Percentiles rank a stretch among this genome's conserved stretches.
Conservation (phyloP, 2,113 vertebrate species). For the Rhabdornis inornatus region DNA sequence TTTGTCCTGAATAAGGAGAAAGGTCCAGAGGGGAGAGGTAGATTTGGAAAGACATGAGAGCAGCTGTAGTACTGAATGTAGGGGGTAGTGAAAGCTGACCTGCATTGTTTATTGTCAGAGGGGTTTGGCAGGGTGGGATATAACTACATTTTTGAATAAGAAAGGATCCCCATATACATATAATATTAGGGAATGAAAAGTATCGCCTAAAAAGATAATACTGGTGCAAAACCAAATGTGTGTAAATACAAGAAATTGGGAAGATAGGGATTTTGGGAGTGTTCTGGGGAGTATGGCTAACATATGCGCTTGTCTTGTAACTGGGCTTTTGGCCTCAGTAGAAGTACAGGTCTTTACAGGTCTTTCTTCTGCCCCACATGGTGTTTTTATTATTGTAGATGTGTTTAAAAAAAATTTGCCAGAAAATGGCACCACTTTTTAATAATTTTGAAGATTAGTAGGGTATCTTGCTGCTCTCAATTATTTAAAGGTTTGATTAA, state of each 20-base stretch:
- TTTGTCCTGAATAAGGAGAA: not conserved
- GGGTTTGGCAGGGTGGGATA: not conserved
- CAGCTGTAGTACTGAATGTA: not conserved
- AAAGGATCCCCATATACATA: accelerated
- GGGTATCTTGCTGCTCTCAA: not conserved
- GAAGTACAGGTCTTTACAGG: not conserved
- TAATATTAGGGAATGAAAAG: not conserved
- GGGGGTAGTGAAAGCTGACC: not conserved
- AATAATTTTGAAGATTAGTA: not conserved
- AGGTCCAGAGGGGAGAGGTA: not conserved
- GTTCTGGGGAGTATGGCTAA: not conserved
- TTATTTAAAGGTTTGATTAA: not conserved
- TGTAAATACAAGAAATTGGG: accelerated
- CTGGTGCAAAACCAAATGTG: not conserved
- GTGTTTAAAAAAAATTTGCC: not conserved
- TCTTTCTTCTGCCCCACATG: not conserved
- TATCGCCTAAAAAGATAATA: not conserved
- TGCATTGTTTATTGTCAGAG: not conserved
- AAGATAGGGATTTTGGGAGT: not conserved
- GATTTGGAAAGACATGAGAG: not conserved
- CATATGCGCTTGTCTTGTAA: not conserved
- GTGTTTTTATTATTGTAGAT: not conserved
- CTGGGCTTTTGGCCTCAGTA: not conserved
- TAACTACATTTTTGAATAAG: not conserved
- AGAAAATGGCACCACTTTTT: not conserved